A percentile compares a stretch with the other conserved stretches of the same genome.
Conservation (phyloP, 1,140 invertebrate species). For the Dendroctonus ponderosae region DNA sequence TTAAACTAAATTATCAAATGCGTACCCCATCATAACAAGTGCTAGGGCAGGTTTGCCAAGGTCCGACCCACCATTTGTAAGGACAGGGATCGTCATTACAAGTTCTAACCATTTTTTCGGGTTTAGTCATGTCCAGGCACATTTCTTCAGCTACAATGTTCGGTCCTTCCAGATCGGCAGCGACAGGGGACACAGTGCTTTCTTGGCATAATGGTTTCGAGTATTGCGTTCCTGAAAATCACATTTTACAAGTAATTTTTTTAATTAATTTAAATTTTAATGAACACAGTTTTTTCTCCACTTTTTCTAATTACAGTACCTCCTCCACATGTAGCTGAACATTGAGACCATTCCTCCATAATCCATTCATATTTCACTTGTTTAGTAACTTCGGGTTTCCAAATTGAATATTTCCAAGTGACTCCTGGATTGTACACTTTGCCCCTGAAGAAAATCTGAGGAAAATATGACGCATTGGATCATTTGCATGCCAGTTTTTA, state of each 20-base stretch:
- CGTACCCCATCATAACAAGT: slow-evolving; percentile 60
- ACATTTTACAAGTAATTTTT: background rate
- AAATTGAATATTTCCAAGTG: slow-evolving; percentile 79
- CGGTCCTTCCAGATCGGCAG: slow-evolving; percentile 43
- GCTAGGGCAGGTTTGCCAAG: slow-evolving; percentile 79
- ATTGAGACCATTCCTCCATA: slow-evolving; percentile 74
- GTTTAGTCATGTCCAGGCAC: slow-evolving; percentile 61
- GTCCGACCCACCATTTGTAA: slow-evolving; percentile 76
- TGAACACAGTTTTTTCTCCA: background rate
- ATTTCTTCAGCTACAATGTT: slow-evolving; percentile 64
- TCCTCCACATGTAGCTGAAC: slow-evolving; percentile 74
- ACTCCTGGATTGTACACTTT: slow-evolving; percentile 75
- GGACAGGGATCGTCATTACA: slow-evolving; percentile 74
- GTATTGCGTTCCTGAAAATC: slow-evolving; percentile 53
- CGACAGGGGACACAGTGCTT: slow-evolving; percentile 55
- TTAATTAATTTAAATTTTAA: background rate
- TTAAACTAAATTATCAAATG: no score
- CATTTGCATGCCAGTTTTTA: background rate
- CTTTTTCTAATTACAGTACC: slow-evolving; percentile 51
- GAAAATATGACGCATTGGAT: background rate
- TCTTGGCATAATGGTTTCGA: slow-evolving; percentile 65
- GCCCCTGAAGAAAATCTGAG: slow-evolving; percentile 77
- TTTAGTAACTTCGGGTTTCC: slow-evolving; percentile 59
- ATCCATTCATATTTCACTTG: slow-evolving; percentile 71
- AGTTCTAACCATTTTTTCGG: slow-evolving; percentile 57